Evolutionary conservation across 2,113 vertebrate genomes (phyloP).

Genomic region (Strix uralensis): DNA sequence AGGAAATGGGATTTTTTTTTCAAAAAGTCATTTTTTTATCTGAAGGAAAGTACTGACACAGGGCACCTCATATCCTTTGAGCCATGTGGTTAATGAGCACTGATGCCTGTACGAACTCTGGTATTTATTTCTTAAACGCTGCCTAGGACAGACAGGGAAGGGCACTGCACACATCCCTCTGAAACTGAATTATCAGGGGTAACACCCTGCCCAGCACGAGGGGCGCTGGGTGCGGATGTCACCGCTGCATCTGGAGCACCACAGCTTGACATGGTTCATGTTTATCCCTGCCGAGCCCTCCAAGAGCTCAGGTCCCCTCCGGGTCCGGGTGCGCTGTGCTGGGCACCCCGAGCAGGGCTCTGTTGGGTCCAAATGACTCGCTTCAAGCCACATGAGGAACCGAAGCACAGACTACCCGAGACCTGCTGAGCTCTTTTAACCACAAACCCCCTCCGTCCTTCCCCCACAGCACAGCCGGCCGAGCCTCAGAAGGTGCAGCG

Average conservation of each 20-base stretch:
- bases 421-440: background rate
- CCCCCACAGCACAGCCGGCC: background rate
- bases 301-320: background rate
- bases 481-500: background rate
- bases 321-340: background rate
- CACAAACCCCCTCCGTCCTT: background rate
- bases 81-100: background rate
- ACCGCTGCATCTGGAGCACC: background rate
- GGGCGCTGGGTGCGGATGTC: background rate
- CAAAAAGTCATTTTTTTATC: background rate
- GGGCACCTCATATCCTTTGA: background rate
- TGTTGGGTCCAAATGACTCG: background rate
- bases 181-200: rapidly evolving
- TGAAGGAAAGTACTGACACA: background rate
- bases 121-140: background rate
- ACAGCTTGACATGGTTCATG: rapidly evolving
- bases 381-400: background rate
- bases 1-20: background rate
- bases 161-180: background rate
- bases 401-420: background rate
- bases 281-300: background rate
- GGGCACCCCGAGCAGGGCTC: background rate
- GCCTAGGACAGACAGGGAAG: background rate
- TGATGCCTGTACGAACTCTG: background rate
- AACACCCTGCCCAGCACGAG: background rate